phyloP scores from a whole-genome alignment of 2,113 vertebrate species.

The Prietella phreatophila region DNA sequence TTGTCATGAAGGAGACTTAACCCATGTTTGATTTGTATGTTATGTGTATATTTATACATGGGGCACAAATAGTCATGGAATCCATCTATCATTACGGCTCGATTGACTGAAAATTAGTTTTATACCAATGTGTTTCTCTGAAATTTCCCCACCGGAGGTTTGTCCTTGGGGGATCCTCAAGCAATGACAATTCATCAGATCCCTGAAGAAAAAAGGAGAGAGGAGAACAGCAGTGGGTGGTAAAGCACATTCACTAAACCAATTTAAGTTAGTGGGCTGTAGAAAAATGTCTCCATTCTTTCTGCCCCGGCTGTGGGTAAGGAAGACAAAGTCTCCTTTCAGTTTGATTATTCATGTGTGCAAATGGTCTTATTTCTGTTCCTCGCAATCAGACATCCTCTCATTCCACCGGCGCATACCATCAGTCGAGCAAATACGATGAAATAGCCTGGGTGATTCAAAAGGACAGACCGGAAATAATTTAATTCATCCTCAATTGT shows the following conservation, averaged over 20 bases:
- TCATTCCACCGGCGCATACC: slow-evolving; percentile 38
- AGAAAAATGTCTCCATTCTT: slow-evolving; percentile 42
- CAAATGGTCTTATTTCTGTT: slow-evolving; percentile 53
- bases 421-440: slow-evolving; percentile 40
- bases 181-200: slow-evolving; percentile 3
- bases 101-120: not conserved
- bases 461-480: slow-evolving; percentile 43
- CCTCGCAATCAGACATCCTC: slow-evolving; percentile 44
- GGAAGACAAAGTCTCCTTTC: slow-evolving; percentile 40
- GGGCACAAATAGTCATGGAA: not conserved
- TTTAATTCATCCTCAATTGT: slow-evolving; percentile 43
- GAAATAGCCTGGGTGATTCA: slow-evolving; percentile 39
- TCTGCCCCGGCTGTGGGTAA: slow-evolving; percentile 26
- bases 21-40: not conserved
- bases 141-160: not conserved
- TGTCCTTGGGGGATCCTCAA: not conserved
- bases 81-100: not conserved
- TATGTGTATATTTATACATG: not conserved
- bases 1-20: not conserved
- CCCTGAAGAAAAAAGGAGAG: not conserved
- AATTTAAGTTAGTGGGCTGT: slow-evolving; percentile 48
- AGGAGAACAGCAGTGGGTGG: slow-evolving; percentile 34
- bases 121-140: not conserved
- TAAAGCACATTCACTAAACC: slow-evolving; percentile 47
- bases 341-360: slow-evolving; percentile 53